Base-by-base conservation (phyloP, 2,797 vertebrate species). In the Mus caroli region DNA sequence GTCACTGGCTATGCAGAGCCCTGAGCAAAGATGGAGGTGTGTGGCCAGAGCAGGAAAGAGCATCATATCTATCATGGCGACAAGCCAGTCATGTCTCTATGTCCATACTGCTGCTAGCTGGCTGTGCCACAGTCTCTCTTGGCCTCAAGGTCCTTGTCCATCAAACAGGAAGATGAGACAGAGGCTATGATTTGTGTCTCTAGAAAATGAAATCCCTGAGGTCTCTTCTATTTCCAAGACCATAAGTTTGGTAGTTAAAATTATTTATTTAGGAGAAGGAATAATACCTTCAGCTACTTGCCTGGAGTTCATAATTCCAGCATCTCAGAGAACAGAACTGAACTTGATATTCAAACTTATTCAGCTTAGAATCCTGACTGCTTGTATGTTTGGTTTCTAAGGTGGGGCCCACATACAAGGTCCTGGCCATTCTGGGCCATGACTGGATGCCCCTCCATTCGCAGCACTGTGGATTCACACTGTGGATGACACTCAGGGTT, bases 391-490 rank as follows among this genome's bases (percentile, higher is more conserved):
- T 34, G 67, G 20, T 20, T 28, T 95, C 64, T 56, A 12, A 0
- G 67, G 60, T 58, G 58, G 37, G 40, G 0, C 77, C n/a, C 12
- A 28, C 54, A 60, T 19, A 34, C 2, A 7, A 11, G 67, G 31
- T 37, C 60, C 37, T 77, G 10, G 6, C 34, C 28, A 2, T 52
- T 43, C 60, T 26, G 54, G 26, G 64, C 2, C 4, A 52, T 1
- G 2, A 7, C 50, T 43, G 19, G 43, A 13, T 50, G 1, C 10
- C 14, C 75, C 6, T 19, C 22, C 2, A 0, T 14, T 4, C 13
- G 12, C 2, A 43, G 4, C 34, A 15, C 40, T 4, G 10, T 58
- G 69, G 12, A 20, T 26, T 40, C 24, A 7, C 34, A 12, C 26
- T 9, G 20, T 10, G 31, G 79, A 6, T 50, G 10, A 43, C 43